Evolutionary conservation across 1,140 invertebrate genomes (phyloP).

Genomic region (Neoseiulus cucumeris): DNA sequence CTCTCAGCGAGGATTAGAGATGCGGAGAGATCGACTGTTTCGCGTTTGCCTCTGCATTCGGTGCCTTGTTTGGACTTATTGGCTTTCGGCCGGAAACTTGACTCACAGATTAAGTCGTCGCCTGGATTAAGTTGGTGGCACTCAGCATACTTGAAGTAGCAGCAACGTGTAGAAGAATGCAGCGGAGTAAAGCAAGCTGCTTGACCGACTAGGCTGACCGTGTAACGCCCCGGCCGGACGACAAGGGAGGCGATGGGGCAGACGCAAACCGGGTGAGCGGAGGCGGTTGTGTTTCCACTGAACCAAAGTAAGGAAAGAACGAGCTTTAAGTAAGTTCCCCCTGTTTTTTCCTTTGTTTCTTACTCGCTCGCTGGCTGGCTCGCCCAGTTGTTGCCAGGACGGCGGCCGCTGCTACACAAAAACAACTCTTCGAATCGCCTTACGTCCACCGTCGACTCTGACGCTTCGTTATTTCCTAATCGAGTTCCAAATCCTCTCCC

Average conservation of each 20-base stretch:
- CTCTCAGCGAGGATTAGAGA: too few species aligned
- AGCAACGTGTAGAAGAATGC: constrained; percentile 7
- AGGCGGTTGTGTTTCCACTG: too few species aligned
- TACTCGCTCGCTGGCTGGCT: neutral
- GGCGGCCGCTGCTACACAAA: neutral
- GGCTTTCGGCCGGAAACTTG: neutral
- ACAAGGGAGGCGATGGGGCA: neutral
- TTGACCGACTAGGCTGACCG: neutral
- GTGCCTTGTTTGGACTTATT: too few species aligned
- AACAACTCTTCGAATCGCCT: too few species aligned
- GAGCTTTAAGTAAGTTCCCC: neutral
- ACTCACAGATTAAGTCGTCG: constrained; percentile 9
- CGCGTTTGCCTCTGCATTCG: too few species aligned
- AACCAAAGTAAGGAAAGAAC: neutral
- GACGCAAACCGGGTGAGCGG: neutral
- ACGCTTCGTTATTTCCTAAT: too few species aligned
- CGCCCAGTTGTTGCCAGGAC: neutral
- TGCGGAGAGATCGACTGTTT: too few species aligned
- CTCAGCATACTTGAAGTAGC: neutral
- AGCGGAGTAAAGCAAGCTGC: neutral
- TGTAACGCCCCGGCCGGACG: neutral
- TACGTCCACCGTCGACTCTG: too few species aligned
- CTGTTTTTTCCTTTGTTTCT: neutral
- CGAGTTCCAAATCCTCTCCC: too few species aligned
- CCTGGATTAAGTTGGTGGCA: neutral